Base-by-base conservation (phyloP, 2,797 vertebrate genomes). In the Momotus momota region DNA sequence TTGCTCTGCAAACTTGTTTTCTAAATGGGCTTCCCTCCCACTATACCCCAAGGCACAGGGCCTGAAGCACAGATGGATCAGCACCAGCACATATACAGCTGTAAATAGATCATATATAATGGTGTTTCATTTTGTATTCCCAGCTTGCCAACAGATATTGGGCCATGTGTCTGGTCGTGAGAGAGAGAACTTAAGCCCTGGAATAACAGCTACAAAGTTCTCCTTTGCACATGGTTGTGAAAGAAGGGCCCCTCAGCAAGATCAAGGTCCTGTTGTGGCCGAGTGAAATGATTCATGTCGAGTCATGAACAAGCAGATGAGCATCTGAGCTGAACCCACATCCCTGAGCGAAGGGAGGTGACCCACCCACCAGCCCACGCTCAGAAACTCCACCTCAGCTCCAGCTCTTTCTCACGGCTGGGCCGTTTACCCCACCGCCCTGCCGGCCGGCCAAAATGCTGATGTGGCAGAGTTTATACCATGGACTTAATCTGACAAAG, bases 81-180 rank as follows among this genome's bases (percentile, higher is more conserved):
- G 78, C 88, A 84, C 65, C 88, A 85, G 88, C 86, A 62, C 57
- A 31, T 35, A 45, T 3, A 31, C 71, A 74, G 86, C 70, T 90
- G 75, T 41, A 79, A 81, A 81, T 20, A 66, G 82, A 85, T 81
- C 79, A 73, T 17, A 60, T 38, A 45, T 15, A 81, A 85, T 41
- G 79, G 85, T 64, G 86, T 88, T 93, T 88, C 89, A 90, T 93
- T 88, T 85, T 51, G 86, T 15, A 69, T 80, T 75, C 83, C 77
- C 91, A 72, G 86, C 86, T 79, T 92, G 80, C 82, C 88, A 87
- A 33, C 75, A 88, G 86, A 85, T 74, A 85, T 60, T 41, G 74
- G 57, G 29, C 71, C 86, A 41, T 7, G 61, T 69, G 79, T 81
- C 88, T 72, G 66, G 40, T 84, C 2, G 11, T 16, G 66, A 64